phyloP scores from a whole-genome alignment of 2,797 vertebrate genomes.

The Hyperoplus immaculatus region DNA sequence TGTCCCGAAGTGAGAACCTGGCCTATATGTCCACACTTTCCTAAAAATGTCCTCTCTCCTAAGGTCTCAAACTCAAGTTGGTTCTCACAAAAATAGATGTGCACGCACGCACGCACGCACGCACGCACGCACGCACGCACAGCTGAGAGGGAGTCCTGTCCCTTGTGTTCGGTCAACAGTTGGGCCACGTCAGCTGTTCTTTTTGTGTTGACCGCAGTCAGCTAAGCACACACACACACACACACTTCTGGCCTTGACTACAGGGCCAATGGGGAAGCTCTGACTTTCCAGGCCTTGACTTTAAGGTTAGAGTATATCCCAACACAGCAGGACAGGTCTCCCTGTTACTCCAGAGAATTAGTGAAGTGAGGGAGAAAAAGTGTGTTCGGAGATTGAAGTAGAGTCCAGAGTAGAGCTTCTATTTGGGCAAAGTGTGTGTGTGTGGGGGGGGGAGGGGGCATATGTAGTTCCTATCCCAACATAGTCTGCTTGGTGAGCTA shows the following conservation, averaged over 20 bases:
- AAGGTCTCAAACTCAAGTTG: too few relatives aligned
- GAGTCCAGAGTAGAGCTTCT: neutral
- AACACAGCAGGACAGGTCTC: constrained; percentile 13
- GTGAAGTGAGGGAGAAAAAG: constrained; percentile 10
- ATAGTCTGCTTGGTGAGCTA: constrained; percentile 22
- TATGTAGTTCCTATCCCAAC: constrained; percentile 17
- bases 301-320: constrained; percentile 17
- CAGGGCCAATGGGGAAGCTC: constrained; percentile 49
- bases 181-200: constrained; percentile 80
- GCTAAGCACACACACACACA: constrained; percentile 18
- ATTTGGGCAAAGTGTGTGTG: constrained; percentile 17
- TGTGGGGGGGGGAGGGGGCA: constrained; percentile 23
- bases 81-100: too few relatives aligned
- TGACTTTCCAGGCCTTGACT: constrained; percentile 32
- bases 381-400: neutral
- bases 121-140: constrained; percentile 10
- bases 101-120: constrained; percentile 6
- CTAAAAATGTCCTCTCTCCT: too few relatives aligned
- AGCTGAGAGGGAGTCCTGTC: constrained; percentile 54
- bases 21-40: too few relatives aligned
- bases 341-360: constrained; percentile 31
- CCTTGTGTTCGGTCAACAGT: constrained; percentile 64
- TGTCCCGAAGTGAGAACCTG: too few relatives aligned
- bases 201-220: constrained; percentile 76
- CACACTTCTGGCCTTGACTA: constrained; percentile 63